A percentile compares a stretch with the other conserved stretches of the same genome.
These are phyloP conservation scores for Pammene aurita DNA, from an alignment of 2,888 invertebrate genomes.

Conservation along the genomic window DNA sequence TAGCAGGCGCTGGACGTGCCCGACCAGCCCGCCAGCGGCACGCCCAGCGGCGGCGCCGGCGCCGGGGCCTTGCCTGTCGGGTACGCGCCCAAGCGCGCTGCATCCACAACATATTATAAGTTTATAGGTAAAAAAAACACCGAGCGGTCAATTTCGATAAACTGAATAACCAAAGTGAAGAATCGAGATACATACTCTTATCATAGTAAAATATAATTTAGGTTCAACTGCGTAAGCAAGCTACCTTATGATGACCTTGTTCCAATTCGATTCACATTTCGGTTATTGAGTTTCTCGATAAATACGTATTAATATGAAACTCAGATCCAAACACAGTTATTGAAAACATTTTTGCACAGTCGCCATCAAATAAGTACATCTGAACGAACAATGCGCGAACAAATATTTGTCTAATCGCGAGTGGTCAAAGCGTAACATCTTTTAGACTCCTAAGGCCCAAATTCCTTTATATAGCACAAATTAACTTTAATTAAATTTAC, in stretches of 20 bases:
- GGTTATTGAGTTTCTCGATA: constrained; percentile 15
- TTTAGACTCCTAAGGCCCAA: background rate
- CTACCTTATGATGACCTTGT: background rate
- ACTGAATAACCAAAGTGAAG: background rate
- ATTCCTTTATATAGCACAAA: background rate
- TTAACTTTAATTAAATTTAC: background rate
- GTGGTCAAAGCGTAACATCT: background rate
- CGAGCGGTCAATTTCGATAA: background rate
- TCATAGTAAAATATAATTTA: too few species aligned
- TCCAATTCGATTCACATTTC: background rate
- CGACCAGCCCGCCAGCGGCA: constrained; percentile 83
- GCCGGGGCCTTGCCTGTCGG: constrained; percentile 84
- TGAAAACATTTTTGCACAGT: constrained; percentile 6
- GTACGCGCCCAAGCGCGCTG: constrained; percentile 37
- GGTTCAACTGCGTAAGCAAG: background rate
- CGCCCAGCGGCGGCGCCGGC: constrained; percentile 83
- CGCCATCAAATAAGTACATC: constrained; percentile 3
- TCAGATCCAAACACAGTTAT: constrained; percentile 1
- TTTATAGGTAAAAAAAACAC: background rate
- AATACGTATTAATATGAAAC: background rate
- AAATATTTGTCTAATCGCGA: background rate
- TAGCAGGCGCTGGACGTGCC: constrained; percentile 82
- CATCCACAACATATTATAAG: background rate
- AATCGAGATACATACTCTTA: too few species aligned
- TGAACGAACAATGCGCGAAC: too few species aligned